Conservation (phyloP, 2,797 vertebrate species). For the Taeniopygia guttata region DNA sequence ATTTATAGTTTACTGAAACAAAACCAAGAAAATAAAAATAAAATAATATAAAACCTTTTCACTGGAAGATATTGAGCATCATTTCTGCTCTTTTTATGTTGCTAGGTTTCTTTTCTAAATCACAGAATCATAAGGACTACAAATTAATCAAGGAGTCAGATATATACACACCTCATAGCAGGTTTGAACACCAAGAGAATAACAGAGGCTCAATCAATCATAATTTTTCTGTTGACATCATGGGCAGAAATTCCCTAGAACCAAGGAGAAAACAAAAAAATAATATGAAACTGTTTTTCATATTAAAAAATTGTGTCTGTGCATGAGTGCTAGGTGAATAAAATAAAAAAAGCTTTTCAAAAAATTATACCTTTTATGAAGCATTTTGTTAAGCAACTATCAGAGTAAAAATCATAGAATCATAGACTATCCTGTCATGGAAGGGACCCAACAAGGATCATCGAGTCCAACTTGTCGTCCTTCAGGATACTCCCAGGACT, state of each 20-base stretch:
- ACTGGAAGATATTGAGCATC: background rate
- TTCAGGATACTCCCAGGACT: background rate
- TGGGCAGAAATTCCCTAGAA: background rate
- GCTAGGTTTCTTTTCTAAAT: background rate
- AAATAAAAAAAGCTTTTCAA: background rate
- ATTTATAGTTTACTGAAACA: background rate
- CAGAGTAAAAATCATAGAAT: background rate
- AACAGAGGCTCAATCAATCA: background rate
- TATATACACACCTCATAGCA: background rate
- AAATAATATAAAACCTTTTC: background rate
- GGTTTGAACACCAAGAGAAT: background rate
- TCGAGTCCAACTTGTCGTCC: accelerated
- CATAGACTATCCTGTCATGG: background rate
- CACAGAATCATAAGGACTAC: background rate
- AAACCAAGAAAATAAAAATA: background rate
- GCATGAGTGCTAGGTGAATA: background rate
- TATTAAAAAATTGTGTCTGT: background rate
- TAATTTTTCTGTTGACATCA: background rate
- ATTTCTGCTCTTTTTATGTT: background rate
- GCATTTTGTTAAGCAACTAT: background rate
- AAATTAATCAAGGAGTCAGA: background rate
- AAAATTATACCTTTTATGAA: background rate
- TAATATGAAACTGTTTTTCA: accelerated
- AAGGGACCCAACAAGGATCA: background rate
- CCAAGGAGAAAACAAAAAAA: background rate